These are phyloP conservation scores for Seriola rivoliana DNA, from an alignment of 2,113 vertebrate genomes.

Conservation along the genomic window DNA sequence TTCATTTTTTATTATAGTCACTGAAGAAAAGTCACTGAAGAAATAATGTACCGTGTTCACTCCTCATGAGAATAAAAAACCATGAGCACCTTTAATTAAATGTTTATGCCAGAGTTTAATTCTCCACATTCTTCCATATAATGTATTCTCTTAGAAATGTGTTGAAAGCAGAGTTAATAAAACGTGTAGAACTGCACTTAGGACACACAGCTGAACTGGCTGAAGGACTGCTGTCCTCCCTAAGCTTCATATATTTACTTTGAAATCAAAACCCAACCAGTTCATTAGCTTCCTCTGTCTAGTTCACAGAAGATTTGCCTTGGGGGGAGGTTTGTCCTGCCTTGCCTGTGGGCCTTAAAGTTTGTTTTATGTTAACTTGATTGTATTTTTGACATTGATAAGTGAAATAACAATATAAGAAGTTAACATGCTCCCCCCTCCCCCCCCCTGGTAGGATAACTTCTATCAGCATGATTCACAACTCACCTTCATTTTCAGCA, in stretches of 20 bases:
- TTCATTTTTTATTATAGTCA: slow-evolving; percentile 25
- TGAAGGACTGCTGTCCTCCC: slow-evolving; percentile 49
- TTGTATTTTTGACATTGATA: slow-evolving; percentile 51
- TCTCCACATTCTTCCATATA: background rate
- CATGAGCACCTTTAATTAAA: background rate
- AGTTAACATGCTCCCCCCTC: slow-evolving; percentile 9
- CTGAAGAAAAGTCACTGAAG: background rate
- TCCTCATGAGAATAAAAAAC: background rate
- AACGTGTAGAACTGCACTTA: slow-evolving; percentile 33
- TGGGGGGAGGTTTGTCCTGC: slow-evolving; percentile 22
- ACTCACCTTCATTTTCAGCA: slow-evolving; percentile 15
- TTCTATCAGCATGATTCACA: slow-evolving; percentile 10
- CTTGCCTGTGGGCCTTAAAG: slow-evolving; percentile 15
- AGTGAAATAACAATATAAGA: background rate
- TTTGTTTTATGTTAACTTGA: slow-evolving; percentile 39
- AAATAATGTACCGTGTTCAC: background rate
- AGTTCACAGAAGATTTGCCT: slow-evolving; percentile 51
- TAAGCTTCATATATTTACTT: slow-evolving; percentile 67
- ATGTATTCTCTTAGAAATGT: slow-evolving; percentile 2
- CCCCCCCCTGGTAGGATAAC: background rate
- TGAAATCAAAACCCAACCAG: slow-evolving; percentile 58
- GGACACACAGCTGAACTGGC: slow-evolving; percentile 48
- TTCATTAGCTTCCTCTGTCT: slow-evolving; percentile 66
- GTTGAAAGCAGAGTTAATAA: slow-evolving; percentile 44
- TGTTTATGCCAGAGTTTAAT: background rate